phyloP scores from a whole-genome alignment of 2,888 invertebrate species.

The Rhogogaster chlorosoma region DNA sequence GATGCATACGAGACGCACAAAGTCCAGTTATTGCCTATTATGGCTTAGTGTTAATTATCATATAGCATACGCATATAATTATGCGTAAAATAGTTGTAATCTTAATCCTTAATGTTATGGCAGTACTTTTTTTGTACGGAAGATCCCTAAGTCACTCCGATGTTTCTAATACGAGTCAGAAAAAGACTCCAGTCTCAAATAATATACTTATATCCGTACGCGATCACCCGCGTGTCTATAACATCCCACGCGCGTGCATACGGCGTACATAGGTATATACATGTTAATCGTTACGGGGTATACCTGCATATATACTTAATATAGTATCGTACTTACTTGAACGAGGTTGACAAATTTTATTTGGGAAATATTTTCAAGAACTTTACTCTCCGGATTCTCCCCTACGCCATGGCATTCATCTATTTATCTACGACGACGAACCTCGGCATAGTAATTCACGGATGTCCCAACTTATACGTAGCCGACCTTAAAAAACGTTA shows the following conservation, averaged over 20 bases:
- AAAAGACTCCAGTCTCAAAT: constrained; percentile 69
- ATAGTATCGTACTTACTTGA: constrained; percentile 4
- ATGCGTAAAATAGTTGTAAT: not conserved
- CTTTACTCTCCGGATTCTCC: constrained; percentile 21
- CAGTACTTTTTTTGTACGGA: constrained; percentile 67
- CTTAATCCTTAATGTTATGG: constrained; percentile 62
- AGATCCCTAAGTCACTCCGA: constrained; percentile 61
- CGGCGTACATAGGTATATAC: not conserved
- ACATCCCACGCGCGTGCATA: not conserved
- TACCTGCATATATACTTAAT: not conserved
- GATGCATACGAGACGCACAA: constrained; percentile 56
- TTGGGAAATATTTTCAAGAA: constrained; percentile 17
- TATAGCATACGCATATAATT: too few relatives aligned
- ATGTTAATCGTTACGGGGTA: not conserved
- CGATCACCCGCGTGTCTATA: not conserved
- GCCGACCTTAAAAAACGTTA: constrained; percentile 16
- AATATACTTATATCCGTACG: constrained; percentile 45
- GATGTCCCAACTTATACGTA: not conserved
- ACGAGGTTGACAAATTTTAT: not conserved
- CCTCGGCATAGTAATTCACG: constrained; percentile 4
- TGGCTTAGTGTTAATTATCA: not conserved
- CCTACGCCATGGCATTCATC: not conserved
- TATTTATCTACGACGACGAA: not conserved
- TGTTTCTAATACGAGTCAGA: constrained; percentile 63
- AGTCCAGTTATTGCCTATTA: constrained; percentile 39